Base-by-base conservation (phyloP, 2,888 invertebrate species). In the Hydroisotoma schaefferi region DNA sequence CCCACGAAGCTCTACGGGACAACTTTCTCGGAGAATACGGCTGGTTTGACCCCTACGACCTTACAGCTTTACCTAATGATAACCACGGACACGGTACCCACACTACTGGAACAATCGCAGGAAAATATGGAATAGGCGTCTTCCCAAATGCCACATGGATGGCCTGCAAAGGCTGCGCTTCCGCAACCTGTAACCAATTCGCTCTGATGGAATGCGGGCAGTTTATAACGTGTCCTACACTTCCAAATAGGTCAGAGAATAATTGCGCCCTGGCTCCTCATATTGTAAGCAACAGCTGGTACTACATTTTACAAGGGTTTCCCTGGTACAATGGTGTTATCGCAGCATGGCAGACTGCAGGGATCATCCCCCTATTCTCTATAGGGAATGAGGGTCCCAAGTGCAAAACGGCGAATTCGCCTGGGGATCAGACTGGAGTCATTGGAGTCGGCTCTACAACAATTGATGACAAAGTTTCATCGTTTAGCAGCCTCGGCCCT, bases 241-340 rank as follows among this genome's bases (percentile, higher is more conserved):
- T 52, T 4, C 26, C 58, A 1, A 49, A 65, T 22, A 63, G 63
- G 10, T 23, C 52, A 2, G 33, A 33, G 0, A 51, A 37, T 2
- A 59, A 64, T n/a, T 70, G 68, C 22, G 43, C 47, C 18, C 54
- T 63, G 37, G 66, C 67, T 12, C 68, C 68, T 1, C 53, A 63
- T 10, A n/a, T 66, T 10, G 61, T 70, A n/a, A 60, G 59, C 2
- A 64, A 62, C 38, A 48, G 54, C 20, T 64, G 64, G 64, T 61
- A 62, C 25, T 52, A 57, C 20, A 55, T 51, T 2, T 37, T 38
- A 2, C 55, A 51, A 10, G 28, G n/a, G 1, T n/a, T n/a, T n/a
- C 43, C 37, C 15, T 65, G 43, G 37, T 69, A 43, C 38, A 38
- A 62, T 12, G 51, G 20, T 8, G 48, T 58, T 1, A 55, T 60